Evolutionary conservation across 2,797 vertebrate species (phyloP), one percentile per base, ranked within the genome.

Genomic region (Pseudomugil tenellus): DNA sequence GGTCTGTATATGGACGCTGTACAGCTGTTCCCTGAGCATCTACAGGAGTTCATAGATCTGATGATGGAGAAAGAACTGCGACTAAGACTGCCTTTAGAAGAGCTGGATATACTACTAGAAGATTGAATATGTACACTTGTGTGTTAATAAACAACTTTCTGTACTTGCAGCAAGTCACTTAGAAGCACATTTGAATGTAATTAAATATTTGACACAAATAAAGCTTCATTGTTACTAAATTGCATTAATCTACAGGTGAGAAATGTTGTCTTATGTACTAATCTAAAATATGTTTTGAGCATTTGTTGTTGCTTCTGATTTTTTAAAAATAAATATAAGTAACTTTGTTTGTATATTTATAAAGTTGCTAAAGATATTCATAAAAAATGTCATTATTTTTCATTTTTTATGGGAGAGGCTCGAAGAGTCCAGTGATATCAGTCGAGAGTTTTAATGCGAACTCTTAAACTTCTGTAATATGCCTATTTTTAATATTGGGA

Each of bases 71-170:
- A 96, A 93, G 92, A 97, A 93, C 91, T 99, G 91, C 0, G 96
- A 88, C 77, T 99, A 90, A 46, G 97, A 90, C 8, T 96, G 82
- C 92, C 98, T 94, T 74, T 97, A 86, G 87, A 99, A 90, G 83
- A 99, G 95, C 87, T 99, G 94, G 87, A 97, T 94, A 75, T 99
- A 94, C 89, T 96, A 83, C 75, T 98, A 83, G 87, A 98, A 94
- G 73, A 99, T 94, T 98, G 79, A 89, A 80, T 2, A n/a, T 46
- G 19, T n/a, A 46, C 19, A 21, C 41, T 46, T n/a, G 41, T 19
- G 17, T 46, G 19, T 72, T 57, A 61, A 65, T 60, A 0, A 74
- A 58, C 41, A 76, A 52, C 48, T 63, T 41, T 49, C 49, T 64
- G 46, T 43, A 56, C 7, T 43, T 57, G 56, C 58, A 61, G 34